Evolutionary conservation across 1,140 invertebrate genomes (phyloP).

Genomic region (Camponotus pennsylvanicus): DNA sequence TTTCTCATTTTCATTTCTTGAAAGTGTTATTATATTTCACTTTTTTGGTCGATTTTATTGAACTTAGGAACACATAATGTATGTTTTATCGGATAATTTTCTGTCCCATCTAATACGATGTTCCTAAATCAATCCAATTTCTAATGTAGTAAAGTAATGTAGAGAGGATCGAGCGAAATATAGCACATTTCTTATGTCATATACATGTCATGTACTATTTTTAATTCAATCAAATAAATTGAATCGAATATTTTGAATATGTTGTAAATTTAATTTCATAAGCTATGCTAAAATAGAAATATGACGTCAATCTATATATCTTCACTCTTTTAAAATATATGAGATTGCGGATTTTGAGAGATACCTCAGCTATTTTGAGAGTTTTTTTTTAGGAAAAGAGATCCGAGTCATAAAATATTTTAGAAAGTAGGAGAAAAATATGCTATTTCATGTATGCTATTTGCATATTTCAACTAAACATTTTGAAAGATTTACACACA

Average conservation of each 20-base stretch:
- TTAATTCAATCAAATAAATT: background rate
- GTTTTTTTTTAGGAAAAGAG: background rate
- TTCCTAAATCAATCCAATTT: background rate
- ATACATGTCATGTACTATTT: slow-evolving; percentile 3
- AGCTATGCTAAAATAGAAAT: background rate
- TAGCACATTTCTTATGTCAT: background rate
- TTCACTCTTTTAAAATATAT: background rate
- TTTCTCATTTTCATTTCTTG: background rate
- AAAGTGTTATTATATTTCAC: background rate
- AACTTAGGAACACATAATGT: background rate
- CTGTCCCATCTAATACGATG: background rate
- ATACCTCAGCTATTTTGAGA: background rate
- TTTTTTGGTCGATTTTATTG: slow-evolving; percentile 1
- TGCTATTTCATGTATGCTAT: background rate
- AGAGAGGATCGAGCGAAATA: background rate
- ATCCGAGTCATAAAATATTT: background rate
- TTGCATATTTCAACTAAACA: background rate
- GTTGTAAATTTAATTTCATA: background rate
- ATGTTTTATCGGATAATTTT: background rate
- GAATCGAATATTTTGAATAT: background rate
- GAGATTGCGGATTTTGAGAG: background rate
- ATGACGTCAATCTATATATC: background rate
- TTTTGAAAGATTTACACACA: background rate
- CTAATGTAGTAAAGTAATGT: background rate
- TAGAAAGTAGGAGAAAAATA: background rate